phyloP scores from a whole-genome alignment of 2,113 vertebrate species.

The Etheostoma cragini region DNA sequence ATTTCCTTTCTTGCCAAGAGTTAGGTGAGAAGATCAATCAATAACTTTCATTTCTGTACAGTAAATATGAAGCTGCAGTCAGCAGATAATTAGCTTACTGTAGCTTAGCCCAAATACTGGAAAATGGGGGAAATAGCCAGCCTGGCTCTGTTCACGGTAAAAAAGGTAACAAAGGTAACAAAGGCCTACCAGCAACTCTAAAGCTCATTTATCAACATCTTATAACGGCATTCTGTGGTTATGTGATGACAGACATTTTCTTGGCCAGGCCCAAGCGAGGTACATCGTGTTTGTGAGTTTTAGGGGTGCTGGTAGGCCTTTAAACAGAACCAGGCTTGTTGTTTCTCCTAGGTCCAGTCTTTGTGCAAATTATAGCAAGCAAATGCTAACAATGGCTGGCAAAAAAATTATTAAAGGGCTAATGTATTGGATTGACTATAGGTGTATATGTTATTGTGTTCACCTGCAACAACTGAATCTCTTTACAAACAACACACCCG shows the following conservation, averaged over 20 bases:
- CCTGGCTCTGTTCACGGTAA: background rate
- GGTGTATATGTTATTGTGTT: background rate
- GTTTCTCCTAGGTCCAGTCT: background rate
- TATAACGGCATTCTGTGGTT: background rate
- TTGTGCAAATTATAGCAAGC: background rate
- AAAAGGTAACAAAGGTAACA: no score
- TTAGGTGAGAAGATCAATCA: no score
- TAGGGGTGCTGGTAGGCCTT: background rate
- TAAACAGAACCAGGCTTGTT: background rate
- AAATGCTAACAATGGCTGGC: background rate
- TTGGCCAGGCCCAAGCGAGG: background rate
- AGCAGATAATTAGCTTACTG: background rate
- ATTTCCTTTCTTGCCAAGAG: background rate
- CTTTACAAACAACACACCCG: conserved; percentile 18
- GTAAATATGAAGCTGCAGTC: background rate
- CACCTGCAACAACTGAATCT: background rate
- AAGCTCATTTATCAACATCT: background rate
- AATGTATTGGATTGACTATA: background rate
- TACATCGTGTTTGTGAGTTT: background rate
- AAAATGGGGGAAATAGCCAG: background rate
- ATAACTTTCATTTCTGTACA: background rate
- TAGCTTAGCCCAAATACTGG: background rate
- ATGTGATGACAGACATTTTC: background rate
- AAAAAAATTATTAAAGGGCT: background rate
- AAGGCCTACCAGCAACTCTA: background rate